Conservation (phyloP, 2,113 vertebrate genomes). For the Silurus meridionalis region DNA sequence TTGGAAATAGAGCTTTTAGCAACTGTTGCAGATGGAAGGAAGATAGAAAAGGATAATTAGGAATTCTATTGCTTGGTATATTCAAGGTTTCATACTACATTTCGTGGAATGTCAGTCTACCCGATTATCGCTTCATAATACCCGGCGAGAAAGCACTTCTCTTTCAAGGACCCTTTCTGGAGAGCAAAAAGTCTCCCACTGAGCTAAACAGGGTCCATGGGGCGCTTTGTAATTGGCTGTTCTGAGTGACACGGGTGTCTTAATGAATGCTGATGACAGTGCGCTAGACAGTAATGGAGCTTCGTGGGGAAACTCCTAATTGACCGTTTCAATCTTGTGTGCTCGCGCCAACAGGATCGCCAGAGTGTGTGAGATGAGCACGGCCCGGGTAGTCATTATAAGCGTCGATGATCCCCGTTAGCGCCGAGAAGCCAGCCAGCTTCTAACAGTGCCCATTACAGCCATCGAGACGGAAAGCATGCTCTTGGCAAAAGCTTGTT, state of each 20-base stretch:
- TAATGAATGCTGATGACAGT: conserved; percentile 54
- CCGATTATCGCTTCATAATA: not conserved
- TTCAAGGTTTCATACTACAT: conserved; percentile 20
- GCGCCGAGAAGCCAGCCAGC: conserved; percentile 27
- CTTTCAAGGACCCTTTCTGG: conserved; percentile 9
- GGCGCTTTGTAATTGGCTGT: conserved; percentile 47
- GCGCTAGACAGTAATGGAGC: conserved; percentile 42
- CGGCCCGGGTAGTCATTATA: conserved; percentile 47
- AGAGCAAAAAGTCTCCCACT: conserved; percentile 10
- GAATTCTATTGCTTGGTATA: conserved; percentile 1
- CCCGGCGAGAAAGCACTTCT: not conserved
- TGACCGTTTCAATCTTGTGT: conserved; percentile 44
- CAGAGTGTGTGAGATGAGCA: conserved; percentile 34
- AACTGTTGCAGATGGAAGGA: conserved; percentile 7
- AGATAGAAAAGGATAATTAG: conserved; percentile 25
- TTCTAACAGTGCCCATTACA: conserved; percentile 51
- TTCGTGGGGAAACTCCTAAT: conserved; percentile 43
- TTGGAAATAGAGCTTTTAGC: not conserved
- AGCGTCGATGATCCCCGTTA: conserved; percentile 47
- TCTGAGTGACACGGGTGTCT: conserved; percentile 51
- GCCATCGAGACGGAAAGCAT: conserved; percentile 44
- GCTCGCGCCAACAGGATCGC: conserved; percentile 21
- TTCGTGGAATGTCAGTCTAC: not conserved
- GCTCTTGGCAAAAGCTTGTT: conserved; percentile 46
- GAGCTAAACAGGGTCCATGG: conserved; percentile 37